Percentiles rank a stretch among this genome's conserved stretches.
phyloP scores from a whole-genome alignment of 2,113 vertebrate species.

The Uria lomvia region DNA sequence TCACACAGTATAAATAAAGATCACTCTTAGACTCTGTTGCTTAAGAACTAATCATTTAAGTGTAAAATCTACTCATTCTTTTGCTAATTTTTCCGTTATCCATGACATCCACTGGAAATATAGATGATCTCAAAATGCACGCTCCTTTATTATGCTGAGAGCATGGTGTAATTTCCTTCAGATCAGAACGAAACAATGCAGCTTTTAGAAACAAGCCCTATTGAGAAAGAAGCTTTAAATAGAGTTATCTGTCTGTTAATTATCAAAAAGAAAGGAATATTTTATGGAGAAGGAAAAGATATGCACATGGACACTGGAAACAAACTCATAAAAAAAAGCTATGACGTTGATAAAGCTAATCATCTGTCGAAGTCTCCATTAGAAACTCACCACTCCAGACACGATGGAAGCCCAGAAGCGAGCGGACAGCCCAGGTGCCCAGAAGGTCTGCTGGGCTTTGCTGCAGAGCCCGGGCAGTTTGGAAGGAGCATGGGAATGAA shows the following conservation, averaged over 20 bases:
- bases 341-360: not conserved
- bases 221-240: not conserved
- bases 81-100: not conserved
- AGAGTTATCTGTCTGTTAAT: not conserved
- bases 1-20: not conserved
- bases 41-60: not conserved
- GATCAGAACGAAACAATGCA: not conserved
- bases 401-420: not conserved
- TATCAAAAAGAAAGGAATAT: not conserved
- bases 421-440: not conserved
- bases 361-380: conserved; percentile 7
- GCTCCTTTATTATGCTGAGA: not conserved
- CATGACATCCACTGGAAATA: not conserved
- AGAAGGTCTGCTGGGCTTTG: not conserved
- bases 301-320: not conserved
- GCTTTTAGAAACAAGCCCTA: not conserved
- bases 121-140: not conserved
- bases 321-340: conserved; percentile 3
- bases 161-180: not conserved
- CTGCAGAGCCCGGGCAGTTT: not conserved
- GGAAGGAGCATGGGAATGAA: not conserved
- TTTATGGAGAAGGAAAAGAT: conserved; percentile 3
- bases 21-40: not conserved
- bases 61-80: not conserved
- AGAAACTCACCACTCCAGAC: not conserved